phyloP scores from a whole-genome alignment of 2,113 vertebrate genomes.

The cat (Felis catus) region F.catus_Fca126_mat1.0 CM031416.1:41867001-41867500 shows the following conservation, averaged over 20 bases:
- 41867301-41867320: not conserved
- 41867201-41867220: not conserved
- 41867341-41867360: not conserved
- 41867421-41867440: not conserved
- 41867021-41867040: not conserved
- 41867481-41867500: too few species aligned
- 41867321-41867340: not conserved
- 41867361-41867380: not conserved
- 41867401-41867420: not conserved
- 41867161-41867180: not conserved
- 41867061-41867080: not conserved
- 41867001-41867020: not conserved
- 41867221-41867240: not conserved
- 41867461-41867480: not conserved
- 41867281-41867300: not conserved
- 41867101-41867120: not conserved
- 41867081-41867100: not conserved
- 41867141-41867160: not conserved
- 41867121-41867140: not conserved
- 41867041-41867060: not conserved
- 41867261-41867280: not conserved
- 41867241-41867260: not conserved
- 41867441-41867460: not conserved
- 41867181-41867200: not conserved
- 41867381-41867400: not conserved